These are phyloP conservation scores for Lasioglossum baleicum DNA, from an alignment of 1,140 invertebrate species.

Conservation along the genomic window DNA sequence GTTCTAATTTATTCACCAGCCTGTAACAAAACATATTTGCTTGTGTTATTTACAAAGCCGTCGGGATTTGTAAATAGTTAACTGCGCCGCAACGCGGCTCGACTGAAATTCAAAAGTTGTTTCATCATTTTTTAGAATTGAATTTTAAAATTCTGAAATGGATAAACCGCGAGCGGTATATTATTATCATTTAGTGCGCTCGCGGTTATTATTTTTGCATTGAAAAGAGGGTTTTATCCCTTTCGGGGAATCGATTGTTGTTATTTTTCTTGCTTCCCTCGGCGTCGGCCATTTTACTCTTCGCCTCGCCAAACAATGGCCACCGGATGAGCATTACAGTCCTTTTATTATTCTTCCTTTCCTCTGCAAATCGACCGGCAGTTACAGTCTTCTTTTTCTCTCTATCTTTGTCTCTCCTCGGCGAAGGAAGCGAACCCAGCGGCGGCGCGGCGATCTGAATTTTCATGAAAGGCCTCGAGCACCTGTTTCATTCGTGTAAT, in stretches of 20 bases:
- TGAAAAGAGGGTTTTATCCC: constrained; percentile 4
- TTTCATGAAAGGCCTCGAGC: neutral
- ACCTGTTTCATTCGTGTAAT: neutral
- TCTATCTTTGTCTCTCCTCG: too few relatives aligned
- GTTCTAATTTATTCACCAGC: too few relatives aligned
- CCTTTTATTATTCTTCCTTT: neutral
- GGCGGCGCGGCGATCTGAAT: neutral
- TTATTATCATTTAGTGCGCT: too few relatives aligned
- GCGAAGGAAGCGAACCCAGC: neutral
- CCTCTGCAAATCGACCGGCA: neutral
- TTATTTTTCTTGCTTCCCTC: neutral
- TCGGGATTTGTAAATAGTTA: neutral
- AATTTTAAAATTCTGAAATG: too few relatives aligned
- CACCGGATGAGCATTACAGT: neutral
- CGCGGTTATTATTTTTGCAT: constrained; percentile 3
- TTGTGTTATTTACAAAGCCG: too few relatives aligned
- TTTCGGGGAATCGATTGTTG: too few relatives aligned
- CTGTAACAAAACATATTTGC: too few relatives aligned
- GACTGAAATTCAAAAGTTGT: neutral
- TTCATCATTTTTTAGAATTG: too few relatives aligned
- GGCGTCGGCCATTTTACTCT: neutral
- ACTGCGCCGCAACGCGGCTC: neutral
- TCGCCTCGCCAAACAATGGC: neutral
- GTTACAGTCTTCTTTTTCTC: neutral
- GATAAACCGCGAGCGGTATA: too few relatives aligned